These are phyloP conservation scores for Lingula anatina DNA, from an alignment of 2,888 invertebrate genomes.

Conservation along the genomic window DNA sequence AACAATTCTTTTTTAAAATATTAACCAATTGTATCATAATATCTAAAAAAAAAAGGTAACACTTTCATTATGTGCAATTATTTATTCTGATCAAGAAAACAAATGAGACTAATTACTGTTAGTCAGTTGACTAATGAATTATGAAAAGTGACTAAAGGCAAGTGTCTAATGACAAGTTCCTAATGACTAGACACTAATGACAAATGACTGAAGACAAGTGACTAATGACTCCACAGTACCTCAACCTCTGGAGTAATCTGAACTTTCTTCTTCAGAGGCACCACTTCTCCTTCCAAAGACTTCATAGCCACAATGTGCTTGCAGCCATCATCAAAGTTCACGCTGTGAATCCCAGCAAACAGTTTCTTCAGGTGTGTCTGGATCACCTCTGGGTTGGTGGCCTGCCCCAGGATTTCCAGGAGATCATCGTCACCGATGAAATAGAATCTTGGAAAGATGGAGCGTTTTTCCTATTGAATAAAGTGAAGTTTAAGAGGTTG, in stretches of 20 bases:
- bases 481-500: slow-evolving; percentile 1
- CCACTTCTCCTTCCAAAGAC: slow-evolving; percentile 71
- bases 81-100: too few relatives aligned
- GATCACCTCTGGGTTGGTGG: slow-evolving; percentile 81
- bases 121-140: too few relatives aligned
- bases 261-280: slow-evolving; percentile 65
- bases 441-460: slow-evolving; percentile 89
- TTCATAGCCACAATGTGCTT: slow-evolving; percentile 66
- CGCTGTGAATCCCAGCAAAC: slow-evolving; percentile 66
- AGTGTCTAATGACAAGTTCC: too few relatives aligned
- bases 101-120: too few relatives aligned
- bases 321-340: slow-evolving; percentile 63
- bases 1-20: too few relatives aligned
- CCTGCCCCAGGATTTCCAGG: slow-evolving; percentile 89
- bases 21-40: too few relatives aligned
- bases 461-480: slow-evolving; percentile 75
- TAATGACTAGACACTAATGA: neutral
- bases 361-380: slow-evolving; percentile 93
- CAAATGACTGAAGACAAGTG: neutral
- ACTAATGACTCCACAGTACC: slow-evolving; percentile 53
- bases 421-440: slow-evolving; percentile 98
- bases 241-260: slow-evolving; percentile 73
- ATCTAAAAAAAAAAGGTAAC: too few relatives aligned
- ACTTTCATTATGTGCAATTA: too few relatives aligned
- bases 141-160: too few relatives aligned